Base-by-base conservation (phyloP, 2,113 vertebrate genomes). In the Progne subis region DNA sequence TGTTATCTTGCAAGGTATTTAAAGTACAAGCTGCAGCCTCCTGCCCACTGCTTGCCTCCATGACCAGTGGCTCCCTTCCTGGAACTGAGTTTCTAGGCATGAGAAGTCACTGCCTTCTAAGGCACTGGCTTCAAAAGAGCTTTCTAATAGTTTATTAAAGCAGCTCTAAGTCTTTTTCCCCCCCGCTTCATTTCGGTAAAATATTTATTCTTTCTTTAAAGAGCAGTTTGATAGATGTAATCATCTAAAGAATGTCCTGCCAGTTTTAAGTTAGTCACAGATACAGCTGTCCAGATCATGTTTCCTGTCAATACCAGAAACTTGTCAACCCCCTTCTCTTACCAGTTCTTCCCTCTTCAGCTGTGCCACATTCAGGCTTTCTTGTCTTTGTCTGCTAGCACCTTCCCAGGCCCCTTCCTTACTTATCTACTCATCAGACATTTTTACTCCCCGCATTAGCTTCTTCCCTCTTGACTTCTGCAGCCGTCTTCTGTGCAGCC, bases 201-300 rank as follows among this genome's bases (percentile, higher is more conserved):
- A 93, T 95, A 95, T 96, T 96, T 96, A 90, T 91, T 91, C 96
- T 96, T 96, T 96, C 97, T 96, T 96, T 97, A 97, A 95, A 86
- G 93, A 91, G 95, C 91, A 96, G 82, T 97, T 96, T 96, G 96
- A 97, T 96, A 96, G 72, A 93, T 86, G 61, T 95, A 91, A 91
- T 95, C 94, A 92, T 94, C 67, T 67, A 79, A 86, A 96, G 90
- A 90, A 97, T 82, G 67, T 92, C 92, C 93, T 97, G 96, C 94
- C 96, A 90, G 95, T 93, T 95, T 95, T 91, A 75, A 94, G 84
- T 96, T 95, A 96, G 95, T 96, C 95, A 95, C 87, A 96, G 92
- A 95, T 95, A 91, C 90, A 96, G 93, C 93, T 95, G 91, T 70
- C 82, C 68, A 67, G 59, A 92, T 93, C 50, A 79, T 87, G 79